Evolutionary conservation across 1,140 invertebrate species (phyloP), one percentile per base, ranked within the genome.

Genomic region (Bombus terrestris): DNA sequence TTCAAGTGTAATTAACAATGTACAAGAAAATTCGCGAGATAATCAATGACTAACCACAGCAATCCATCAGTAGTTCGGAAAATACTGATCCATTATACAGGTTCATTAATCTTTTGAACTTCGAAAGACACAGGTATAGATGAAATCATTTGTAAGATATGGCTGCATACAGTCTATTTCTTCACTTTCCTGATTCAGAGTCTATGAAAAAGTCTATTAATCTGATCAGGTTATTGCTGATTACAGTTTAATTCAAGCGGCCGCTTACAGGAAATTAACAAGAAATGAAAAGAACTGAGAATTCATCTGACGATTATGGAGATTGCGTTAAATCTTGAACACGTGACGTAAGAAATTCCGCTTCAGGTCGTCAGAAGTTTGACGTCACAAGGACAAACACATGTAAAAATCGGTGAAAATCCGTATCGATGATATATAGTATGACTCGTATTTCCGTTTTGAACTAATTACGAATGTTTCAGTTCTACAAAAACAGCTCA

Each of bases 301-400:
- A 57, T 77, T 69, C 62, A 39, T 6, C 43, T 1, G 12, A 35
- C 47, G n/a, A 62, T 79, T 39, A 47, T 35, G 22, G 2, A 28
- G 32, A 32, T 85, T 85, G 83, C 83, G 53, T 80, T 85, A 73
- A 15, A 69, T n/a, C 2, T 68, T 57, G 9, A 32, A 35, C 1
- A 32, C 28, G 39, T 79, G 76, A 79, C 77, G 83, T 53, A 72
- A 62, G 68, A 80, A 85, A 85, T 85, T 85, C 83, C 57, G 32
- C 32, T 80, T 72, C 57, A 64, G 77, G 68, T 79, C 83, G 68
- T 72, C 68, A 47, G 53, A 22, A 35, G 57, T 57, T 80, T 85
- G 83, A 85, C 83, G 83, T 85, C 83, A 85, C 83, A 85, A 85
- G 83, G 83, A 80, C 83, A 41, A 5, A 10, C 0, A 4, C 0